Percentiles rank a stretch among this genome's conserved stretches.
Evolutionary conservation across 2,113 vertebrate genomes (phyloP).

Genomic region (Marcusenius ussheri): DNA sequence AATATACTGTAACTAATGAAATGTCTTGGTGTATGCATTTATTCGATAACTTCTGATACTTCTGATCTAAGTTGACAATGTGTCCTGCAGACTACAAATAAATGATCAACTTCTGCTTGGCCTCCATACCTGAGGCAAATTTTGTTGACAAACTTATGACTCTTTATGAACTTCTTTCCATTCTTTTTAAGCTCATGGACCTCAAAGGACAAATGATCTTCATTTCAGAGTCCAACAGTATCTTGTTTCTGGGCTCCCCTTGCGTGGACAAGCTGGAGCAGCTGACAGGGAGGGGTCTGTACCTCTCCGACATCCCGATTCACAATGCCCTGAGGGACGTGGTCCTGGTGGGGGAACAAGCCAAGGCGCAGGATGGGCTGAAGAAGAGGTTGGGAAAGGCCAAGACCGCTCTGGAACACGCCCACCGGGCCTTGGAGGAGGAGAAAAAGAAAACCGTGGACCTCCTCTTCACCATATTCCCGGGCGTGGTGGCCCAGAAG

Average conservation of each 20-base stretch:
- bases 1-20: background rate
- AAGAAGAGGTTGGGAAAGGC: constrained; percentile 94
- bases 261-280: constrained; percentile 93
- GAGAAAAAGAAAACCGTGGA: constrained; percentile 96
- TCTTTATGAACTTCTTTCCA: background rate
- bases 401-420: constrained; percentile 85
- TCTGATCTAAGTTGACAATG: background rate
- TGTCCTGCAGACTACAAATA: background rate
- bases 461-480: constrained; percentile 91
- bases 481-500: constrained; percentile 85
- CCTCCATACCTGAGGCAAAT: background rate
- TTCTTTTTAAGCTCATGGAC: constrained; percentile 78
- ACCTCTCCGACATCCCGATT: constrained; percentile 94
- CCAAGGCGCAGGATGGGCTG: constrained; percentile 89
- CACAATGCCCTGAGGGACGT: constrained; percentile 91
- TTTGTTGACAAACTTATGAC: background rate
- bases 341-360: constrained; percentile 91
- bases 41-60: background rate
- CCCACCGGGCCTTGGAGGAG: constrained; percentile 89
- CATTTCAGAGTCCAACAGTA: constrained; percentile 82
- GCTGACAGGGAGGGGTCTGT: constrained; percentile 87
- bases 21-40: background rate
- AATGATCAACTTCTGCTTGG: background rate
- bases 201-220: constrained; percentile 99
- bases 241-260: constrained; percentile 90